Conservation (phyloP, 1,140 invertebrate species). For the Drosophila ohnishii region DNA sequence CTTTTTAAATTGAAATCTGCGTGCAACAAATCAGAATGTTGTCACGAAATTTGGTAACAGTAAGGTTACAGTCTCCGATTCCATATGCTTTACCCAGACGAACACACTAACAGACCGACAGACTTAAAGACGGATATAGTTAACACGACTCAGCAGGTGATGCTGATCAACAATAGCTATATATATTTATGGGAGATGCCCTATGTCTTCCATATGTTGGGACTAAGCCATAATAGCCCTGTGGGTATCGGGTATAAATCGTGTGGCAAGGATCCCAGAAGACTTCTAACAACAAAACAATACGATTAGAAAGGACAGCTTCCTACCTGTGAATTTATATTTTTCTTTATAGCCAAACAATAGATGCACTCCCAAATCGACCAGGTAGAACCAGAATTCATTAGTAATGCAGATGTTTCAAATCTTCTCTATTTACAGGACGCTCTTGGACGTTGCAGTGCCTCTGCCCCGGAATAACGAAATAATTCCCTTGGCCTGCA, state of each 20-base stretch:
- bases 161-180: background rate
- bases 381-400: constrained; percentile 7
- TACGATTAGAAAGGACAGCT: constrained; percentile 16
- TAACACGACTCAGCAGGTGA: background rate
- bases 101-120: background rate
- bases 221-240: background rate
- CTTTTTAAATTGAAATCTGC: no score
- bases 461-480: constrained; percentile 42
- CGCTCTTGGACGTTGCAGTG: constrained; percentile 53
- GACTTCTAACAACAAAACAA: constrained; percentile 11
- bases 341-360: background rate
- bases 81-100: background rate
- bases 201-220: background rate
- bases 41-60: background rate
- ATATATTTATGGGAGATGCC: background rate
- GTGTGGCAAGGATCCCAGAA: background rate
- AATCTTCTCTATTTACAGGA: constrained; percentile 37
- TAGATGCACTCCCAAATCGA: background rate
- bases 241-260: background rate
- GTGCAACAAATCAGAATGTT: background rate
- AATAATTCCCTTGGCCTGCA: constrained; percentile 12
- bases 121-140: no score
- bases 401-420: constrained; percentile 13
- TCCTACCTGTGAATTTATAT: constrained; percentile 17
- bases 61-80: background rate